Evolutionary conservation across 2,113 vertebrate genomes (phyloP), one percentile per base, ranked within the genome.

Genomic region (Ctenomys sociabilis): DNA sequence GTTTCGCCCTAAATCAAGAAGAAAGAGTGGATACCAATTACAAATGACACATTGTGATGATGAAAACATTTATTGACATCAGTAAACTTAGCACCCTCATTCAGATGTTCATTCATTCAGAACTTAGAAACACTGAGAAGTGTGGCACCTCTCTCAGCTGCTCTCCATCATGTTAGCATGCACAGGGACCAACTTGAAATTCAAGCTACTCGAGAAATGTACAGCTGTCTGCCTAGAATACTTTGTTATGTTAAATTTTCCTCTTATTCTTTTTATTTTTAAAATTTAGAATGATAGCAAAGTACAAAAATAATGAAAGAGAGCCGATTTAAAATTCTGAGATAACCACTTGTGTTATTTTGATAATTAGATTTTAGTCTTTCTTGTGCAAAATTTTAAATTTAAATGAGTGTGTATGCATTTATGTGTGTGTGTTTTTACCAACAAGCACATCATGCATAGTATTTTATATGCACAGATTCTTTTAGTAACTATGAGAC

Each of bases 61-160:
- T 63, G 82, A 96, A 97, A 97, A 93, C 85, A 93, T 75, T 88
- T 91, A 95, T 75, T 92, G 96, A 94, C 90, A 95, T 54, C 73
- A 93, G 11, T 89, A 86, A 80, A 57, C 70, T 49, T 3, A 63
- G 80, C 54, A 54, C 80, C 80, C 80, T 86, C 82, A 35, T 92
- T 93, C 87, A 73, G 37, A 91, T 54, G 45, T 78, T 61, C 81
- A 89, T 49, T 85, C 90, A 49, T 94, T 89, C 88, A 45, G 45
- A 84, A 61, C 57, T 91, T 26, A 52, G 64, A 88, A 90, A 92
- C 28, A 61, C 61, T 30, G 96, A 57, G 73, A 59, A 66, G 66
- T 30, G 30, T 22, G 64, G 54, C 66, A n/a, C 43, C 35, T 6
- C 43, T 40, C 63, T 96, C 96, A 85, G 94, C 91, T 95, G 86